Conservation (phyloP, 1,140 invertebrate genomes). For the Oryctes rhinoceros region DNA sequence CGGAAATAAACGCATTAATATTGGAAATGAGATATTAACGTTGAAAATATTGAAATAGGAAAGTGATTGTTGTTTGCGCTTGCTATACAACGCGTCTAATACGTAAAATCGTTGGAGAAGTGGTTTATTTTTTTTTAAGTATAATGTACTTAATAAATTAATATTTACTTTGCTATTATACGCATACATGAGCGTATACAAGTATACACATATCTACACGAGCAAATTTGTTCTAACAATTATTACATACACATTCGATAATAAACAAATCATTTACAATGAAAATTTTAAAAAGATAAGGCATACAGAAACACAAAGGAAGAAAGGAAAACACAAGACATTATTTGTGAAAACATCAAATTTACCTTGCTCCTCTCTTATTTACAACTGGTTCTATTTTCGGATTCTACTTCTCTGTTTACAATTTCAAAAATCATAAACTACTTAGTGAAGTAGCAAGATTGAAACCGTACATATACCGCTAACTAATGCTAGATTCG, state of each 20-base stretch:
- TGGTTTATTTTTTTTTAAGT: too few relatives aligned
- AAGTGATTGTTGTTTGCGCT: too few relatives aligned
- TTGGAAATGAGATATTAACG: background rate
- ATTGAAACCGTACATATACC: background rate
- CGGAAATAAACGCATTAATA: too few relatives aligned
- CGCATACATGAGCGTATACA: background rate
- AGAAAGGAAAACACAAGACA: background rate
- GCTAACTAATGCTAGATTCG: too few relatives aligned
- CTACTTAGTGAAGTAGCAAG: background rate
- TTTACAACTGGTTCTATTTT: constrained; percentile 36
- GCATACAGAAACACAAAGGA: background rate
- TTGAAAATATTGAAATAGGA: background rate
- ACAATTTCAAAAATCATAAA: constrained; percentile 4
- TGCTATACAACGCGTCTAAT: too few relatives aligned
- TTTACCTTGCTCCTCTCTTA: constrained; percentile 30
- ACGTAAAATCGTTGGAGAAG: too few relatives aligned
- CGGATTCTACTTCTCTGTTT: constrained; percentile 18
- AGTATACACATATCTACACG: background rate
- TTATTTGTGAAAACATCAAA: constrained; percentile 27
- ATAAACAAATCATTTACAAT: constrained; percentile 24
- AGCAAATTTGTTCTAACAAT: constrained; percentile 34
- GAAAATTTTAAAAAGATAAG: background rate
- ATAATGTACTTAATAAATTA: constrained; percentile 12
- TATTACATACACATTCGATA: background rate
- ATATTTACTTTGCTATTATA: constrained; percentile 21